phyloP scores from a whole-genome alignment of 2,888 invertebrate species.

The Chrysina gloriosa region DNA sequence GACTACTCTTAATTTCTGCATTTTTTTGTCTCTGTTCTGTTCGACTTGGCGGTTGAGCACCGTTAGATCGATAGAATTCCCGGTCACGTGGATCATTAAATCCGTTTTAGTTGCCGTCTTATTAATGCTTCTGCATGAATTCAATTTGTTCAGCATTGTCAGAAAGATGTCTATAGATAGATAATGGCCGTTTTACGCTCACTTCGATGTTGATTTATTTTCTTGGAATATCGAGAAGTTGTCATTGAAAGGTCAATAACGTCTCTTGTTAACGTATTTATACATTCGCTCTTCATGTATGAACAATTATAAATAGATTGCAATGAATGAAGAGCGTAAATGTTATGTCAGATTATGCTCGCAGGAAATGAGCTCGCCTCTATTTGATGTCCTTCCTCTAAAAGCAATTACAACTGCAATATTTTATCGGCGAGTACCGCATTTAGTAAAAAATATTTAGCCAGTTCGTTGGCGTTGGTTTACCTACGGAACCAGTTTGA shows the following conservation, averaged over 20 bases:
- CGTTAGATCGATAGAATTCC: slow-evolving; percentile 1
- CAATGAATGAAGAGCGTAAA: slow-evolving; percentile 24
- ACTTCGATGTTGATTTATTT: not conserved
- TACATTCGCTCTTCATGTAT: not conserved
- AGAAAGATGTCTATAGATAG: slow-evolving; percentile 2
- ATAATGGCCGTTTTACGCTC: slow-evolving; percentile 1
- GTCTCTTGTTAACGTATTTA: slow-evolving; percentile 21
- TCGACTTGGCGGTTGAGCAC: not conserved
- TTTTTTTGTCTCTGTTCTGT: slow-evolving; percentile 6
- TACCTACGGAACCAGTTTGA: too few relatives aligned
- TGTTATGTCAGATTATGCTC: slow-evolving; percentile 16
- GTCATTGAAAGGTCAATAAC: slow-evolving; percentile 32
- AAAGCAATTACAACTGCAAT: not conserved
- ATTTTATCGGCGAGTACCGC: not conserved
- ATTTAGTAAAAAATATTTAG: not conserved
- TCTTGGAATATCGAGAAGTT: slow-evolving; percentile 22
- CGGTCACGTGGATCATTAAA: not conserved
- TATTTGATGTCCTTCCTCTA: not conserved
- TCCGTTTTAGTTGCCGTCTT: not conserved
- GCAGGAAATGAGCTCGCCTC: slow-evolving; percentile 3
- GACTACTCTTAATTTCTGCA: slow-evolving; percentile 14
- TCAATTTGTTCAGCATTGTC: slow-evolving; percentile 21
- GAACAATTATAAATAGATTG: slow-evolving; percentile 24
- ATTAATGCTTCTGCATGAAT: slow-evolving; percentile 16
- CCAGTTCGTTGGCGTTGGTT: too few relatives aligned